Evolutionary conservation across 1,140 invertebrate species (phyloP), one percentile per base, ranked within the genome.

Genomic region (Druon quercuslanigerum): DNA sequence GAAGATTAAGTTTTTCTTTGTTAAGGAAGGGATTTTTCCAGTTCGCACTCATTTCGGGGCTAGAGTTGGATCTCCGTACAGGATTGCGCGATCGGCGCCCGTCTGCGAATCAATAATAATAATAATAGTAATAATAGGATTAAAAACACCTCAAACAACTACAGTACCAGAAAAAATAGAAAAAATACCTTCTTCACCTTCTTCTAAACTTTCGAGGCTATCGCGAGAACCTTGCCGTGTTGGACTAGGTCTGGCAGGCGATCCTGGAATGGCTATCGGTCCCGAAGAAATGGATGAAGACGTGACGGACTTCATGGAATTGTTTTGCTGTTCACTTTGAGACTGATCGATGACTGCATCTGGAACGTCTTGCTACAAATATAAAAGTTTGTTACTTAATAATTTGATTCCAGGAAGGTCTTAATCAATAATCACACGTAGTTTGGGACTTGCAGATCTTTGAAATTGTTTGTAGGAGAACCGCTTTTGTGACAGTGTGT

Each of bases 41-140:
- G 83, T 94, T 96, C 7, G 95, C 95, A 80, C 95, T 96, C 96
- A 98, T 97, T 92, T 97, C 96, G 3, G 96, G 96, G 87, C 96
- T 97, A 74, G 96, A 97, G 92, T 97, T 97, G 16, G 96, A 96
- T 72, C 96, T 92, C 4, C 96, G 93, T 57, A 97, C 96, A 14
- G 96, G 96, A 92, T 96, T 96, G 17, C 96, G 92, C 0, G 94
- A 94, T 74, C 92, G 90, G 56, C 89, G 91, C 7, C 89, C 89
- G 33, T 92, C 92, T 92, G 88, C 72, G 33, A 73, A 56, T 11
- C 19, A 51, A 72, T 74, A 8, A 72, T 56, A 73, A 54, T 51
- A 33, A 33, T 33, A 33, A 33, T 33, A 33, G 5, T 33, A 33
- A 33, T 33, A 33, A 5, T 33, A n/a, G n/a, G n/a, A 25, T 2